Percentiles rank a stretch among this genome's conserved stretches.
Conservation (phyloP, 2,888 invertebrate species). For the Tineola bisselliella region DNA sequence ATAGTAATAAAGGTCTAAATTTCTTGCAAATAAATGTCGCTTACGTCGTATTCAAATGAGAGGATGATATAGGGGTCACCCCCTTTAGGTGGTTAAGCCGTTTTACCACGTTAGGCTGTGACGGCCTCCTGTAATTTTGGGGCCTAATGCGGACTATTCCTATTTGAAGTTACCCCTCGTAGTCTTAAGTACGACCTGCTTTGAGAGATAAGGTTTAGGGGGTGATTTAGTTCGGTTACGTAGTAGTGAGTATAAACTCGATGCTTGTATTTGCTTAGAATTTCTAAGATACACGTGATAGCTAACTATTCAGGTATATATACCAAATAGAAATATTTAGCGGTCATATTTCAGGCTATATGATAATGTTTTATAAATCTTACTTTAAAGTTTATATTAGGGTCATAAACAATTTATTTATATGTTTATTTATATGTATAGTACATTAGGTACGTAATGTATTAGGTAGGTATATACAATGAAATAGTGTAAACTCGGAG, state of each 20-base stretch:
- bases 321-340: too few species aligned
- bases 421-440: too few species aligned
- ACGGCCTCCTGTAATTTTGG: constrained; percentile 67
- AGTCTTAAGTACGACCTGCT: constrained; percentile 57
- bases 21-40: constrained; percentile 14
- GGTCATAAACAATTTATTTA: too few species aligned
- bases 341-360: too few species aligned
- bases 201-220: constrained; percentile 42
- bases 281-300: too few species aligned
- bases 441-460: too few species aligned
- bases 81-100: constrained; percentile 63
- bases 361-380: too few species aligned
- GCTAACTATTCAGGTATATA: too few species aligned
- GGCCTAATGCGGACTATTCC: constrained; percentile 67
- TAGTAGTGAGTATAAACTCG: not conserved
- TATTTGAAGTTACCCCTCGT: constrained; percentile 61
- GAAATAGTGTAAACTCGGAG: not conserved
- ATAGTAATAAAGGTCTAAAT: constrained; percentile 21
- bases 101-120: constrained; percentile 65
- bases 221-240: constrained; percentile 8
- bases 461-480: too few species aligned
- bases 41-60: constrained; percentile 25
- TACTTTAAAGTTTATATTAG: too few species aligned
- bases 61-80: constrained; percentile 43
- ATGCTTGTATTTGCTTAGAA: not conserved